Conservation (phyloP, 2,113 vertebrate species). For the Pangasianodon hypophthalmus region DNA sequence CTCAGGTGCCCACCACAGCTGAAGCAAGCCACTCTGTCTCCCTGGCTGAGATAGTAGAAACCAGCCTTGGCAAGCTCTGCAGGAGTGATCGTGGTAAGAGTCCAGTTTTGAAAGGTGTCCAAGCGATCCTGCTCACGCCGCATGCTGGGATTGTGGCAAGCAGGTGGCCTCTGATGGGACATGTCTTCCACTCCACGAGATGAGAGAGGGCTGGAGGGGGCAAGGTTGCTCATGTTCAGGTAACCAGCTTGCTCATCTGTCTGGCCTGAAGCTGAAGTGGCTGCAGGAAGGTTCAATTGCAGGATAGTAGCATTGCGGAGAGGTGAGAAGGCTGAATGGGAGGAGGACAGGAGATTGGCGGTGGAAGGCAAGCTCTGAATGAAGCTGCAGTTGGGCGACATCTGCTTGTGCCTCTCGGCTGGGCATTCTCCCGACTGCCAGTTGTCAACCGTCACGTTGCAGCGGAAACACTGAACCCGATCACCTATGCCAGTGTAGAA, state of each 20-base stretch:
- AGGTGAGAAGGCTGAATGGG: slow-evolving; percentile 78
- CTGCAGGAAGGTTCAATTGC: slow-evolving; percentile 60
- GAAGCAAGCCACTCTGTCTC: slow-evolving; percentile 91
- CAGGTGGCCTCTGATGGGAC: slow-evolving; percentile 74
- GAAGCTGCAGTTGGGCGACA: slow-evolving; percentile 87
- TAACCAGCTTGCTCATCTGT: slow-evolving; percentile 78
- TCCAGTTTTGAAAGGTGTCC: slow-evolving; percentile 84
- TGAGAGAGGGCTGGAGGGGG: slow-evolving; percentile 75
- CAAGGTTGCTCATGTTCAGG: slow-evolving; percentile 79
- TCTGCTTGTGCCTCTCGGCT: slow-evolving; percentile 84
- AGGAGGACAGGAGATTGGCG: slow-evolving; percentile 75
- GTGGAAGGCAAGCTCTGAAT: slow-evolving; percentile 79
- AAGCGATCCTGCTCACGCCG: slow-evolving; percentile 87
- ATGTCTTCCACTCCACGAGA: slow-evolving; percentile 79
- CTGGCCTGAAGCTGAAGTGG: slow-evolving; percentile 56
- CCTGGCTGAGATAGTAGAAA: slow-evolving; percentile 90
- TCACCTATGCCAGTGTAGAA: slow-evolving; percentile 90
- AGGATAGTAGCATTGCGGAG: slow-evolving; percentile 65
- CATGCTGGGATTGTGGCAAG: slow-evolving; percentile 80
- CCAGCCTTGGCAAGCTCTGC: slow-evolving; percentile 90
- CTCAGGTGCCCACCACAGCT: slow-evolving; percentile 88
- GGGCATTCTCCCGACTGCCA: slow-evolving; percentile 92
- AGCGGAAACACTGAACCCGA: slow-evolving; percentile 90
- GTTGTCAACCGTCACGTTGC: slow-evolving; percentile 85
- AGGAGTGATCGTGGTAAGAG: slow-evolving; percentile 80